phyloP scores from a whole-genome alignment of 2,797 vertebrate species.

The Carapus acus region DNA sequence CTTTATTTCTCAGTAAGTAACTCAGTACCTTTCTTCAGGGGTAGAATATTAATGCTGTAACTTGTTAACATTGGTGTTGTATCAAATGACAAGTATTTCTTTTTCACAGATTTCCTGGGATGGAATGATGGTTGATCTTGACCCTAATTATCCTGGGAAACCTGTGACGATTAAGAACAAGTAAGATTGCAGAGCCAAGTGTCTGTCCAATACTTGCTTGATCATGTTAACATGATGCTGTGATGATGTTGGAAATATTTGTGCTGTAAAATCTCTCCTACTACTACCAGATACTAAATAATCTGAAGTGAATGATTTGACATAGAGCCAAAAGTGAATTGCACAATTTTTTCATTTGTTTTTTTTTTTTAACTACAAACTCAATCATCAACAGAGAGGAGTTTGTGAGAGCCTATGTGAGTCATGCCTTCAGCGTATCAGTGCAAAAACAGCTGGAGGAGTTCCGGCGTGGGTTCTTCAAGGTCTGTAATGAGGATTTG shows the following conservation, averaged over 20 bases:
- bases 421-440: conserved; percentile 81
- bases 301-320: background rate
- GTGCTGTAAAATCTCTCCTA: no score
- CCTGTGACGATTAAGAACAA: conserved; percentile 61
- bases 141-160: conserved; percentile 57
- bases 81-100: background rate
- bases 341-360: no score
- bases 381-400: conserved; percentile 67
- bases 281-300: background rate
- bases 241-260: no score
- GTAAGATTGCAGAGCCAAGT: conserved; percentile 37
- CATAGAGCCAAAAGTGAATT: background rate
- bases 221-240: no score
- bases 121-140: conserved; percentile 49
- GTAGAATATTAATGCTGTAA: no score
- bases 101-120: conserved; percentile 58
- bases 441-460: conserved; percentile 79
- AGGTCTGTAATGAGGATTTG: conserved; percentile 77
- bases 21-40: no score
- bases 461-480: conserved; percentile 87
- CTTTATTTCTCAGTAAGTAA: conserved; percentile 78
- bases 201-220: no score
- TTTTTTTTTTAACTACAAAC: background rate
- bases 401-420: conserved; percentile 83
- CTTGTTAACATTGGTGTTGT: no score